A percentile compares a stretch with the other conserved stretches of the same genome.
Conservation (phyloP, 2,888 invertebrate species). For the Helobdella robusta region DNA sequence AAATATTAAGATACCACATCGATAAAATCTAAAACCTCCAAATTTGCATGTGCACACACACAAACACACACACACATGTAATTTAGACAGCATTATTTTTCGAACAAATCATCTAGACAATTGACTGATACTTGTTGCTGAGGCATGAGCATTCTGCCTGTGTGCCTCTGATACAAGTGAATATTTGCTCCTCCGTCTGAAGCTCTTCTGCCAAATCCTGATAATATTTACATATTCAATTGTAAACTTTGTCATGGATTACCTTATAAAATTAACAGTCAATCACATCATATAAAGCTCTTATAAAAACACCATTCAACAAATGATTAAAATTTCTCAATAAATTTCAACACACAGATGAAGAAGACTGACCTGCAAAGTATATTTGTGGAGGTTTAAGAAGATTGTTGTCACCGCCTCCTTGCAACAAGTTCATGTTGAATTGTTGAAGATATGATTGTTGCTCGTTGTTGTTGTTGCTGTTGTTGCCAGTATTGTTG, state of each 20-base stretch:
- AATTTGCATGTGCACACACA: too few relatives aligned
- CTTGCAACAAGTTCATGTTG: slow-evolving; percentile 52
- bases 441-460: neutral
- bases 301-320: neutral
- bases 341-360: neutral
- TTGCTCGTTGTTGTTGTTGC: neutral
- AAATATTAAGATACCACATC: too few relatives aligned
- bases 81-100: too few relatives aligned
- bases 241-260: neutral
- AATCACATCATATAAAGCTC: neutral
- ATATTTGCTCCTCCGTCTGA: slow-evolving; percentile 33
- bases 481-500: slow-evolving; percentile 33
- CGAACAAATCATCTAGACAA: too few relatives aligned
- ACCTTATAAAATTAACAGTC: neutral
- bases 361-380: slow-evolving; percentile 50
- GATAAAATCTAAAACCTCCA: too few relatives aligned
- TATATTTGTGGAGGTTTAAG: slow-evolving; percentile 77
- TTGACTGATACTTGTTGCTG: too few relatives aligned
- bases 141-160: neutral
- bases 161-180: slow-evolving; percentile 26
- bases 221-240: neutral
- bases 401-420: slow-evolving; percentile 71
- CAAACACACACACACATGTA: too few relatives aligned
- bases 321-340: neutral
- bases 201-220: slow-evolving; percentile 30